These are phyloP conservation scores for Nyctereutes procyonoides DNA, from an alignment of 2,113 vertebrate genomes.

Conservation along the genomic window DNA sequence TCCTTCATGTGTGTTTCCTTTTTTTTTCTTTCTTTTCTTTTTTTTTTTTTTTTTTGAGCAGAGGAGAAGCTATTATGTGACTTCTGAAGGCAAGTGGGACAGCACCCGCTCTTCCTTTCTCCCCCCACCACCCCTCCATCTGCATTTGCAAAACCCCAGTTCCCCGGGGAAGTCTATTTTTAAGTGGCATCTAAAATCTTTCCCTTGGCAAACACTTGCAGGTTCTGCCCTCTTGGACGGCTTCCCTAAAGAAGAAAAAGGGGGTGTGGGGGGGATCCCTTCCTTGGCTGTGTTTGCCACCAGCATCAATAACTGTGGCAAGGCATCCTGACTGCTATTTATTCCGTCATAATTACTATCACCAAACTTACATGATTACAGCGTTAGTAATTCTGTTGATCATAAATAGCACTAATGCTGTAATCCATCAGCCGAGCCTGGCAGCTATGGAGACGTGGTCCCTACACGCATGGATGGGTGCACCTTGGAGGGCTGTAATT, in stretches of 20 bases:
- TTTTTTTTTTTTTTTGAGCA: conserved; percentile 88
- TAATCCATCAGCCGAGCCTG: conserved; percentile 81
- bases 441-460: conserved; percentile 65
- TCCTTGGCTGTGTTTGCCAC: conserved; percentile 80
- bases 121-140: background rate
- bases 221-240: conserved; percentile 47
- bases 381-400: conserved; percentile 83
- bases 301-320: conserved; percentile 75
- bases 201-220: conserved; percentile 75
- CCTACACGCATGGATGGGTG: conserved; percentile 76
- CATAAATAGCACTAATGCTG: conserved; percentile 85
- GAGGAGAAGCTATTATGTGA: conserved; percentile 98
- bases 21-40: background rate
- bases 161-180: conserved; percentile 83
- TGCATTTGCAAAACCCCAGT: conserved; percentile 63
- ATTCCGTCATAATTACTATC: conserved; percentile 85
- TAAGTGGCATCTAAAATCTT: conserved; percentile 72
- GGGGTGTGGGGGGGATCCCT: background rate
- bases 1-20: conserved; percentile 69
- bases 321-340: conserved; percentile 84
- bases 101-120: conserved; percentile 81
- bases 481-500: conserved; percentile 76
- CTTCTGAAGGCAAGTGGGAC: conserved; percentile 97
- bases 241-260: conserved; percentile 48
- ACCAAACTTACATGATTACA: conserved; percentile 83